phyloP scores from a whole-genome alignment of 1,140 invertebrate species.

The Cotesia vestalis region DNA sequence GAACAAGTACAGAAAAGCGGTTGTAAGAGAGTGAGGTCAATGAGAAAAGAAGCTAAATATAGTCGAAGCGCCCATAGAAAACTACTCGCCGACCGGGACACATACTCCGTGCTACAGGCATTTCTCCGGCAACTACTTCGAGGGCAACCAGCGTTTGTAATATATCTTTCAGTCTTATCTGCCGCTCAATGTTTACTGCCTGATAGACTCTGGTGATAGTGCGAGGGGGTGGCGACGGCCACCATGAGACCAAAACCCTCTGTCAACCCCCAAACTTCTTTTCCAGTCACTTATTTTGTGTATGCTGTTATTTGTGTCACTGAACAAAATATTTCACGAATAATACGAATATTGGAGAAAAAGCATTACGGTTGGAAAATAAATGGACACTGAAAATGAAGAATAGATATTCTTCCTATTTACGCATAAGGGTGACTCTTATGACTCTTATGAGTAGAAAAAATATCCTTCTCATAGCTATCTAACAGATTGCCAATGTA shows the following conservation, averaged over 20 bases:
- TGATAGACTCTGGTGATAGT: slow-evolving; percentile 64
- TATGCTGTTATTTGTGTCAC: slow-evolving; percentile 2
- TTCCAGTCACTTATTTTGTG: slow-evolving; percentile 27
- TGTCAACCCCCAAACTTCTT: slow-evolving; percentile 35
- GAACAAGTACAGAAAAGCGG: neutral
- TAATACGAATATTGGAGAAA: neutral
- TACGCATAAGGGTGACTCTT: too few species aligned
- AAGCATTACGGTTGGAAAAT: too few species aligned
- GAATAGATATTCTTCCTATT: too few species aligned
- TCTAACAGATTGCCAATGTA: too few species aligned
- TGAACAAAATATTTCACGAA: neutral
- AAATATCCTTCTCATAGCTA: too few species aligned
- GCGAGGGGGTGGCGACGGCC: slow-evolving; percentile 15
- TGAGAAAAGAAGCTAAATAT: slow-evolving; percentile 50
- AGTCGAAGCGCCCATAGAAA: slow-evolving; percentile 35
- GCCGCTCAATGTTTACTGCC: slow-evolving; percentile 64
- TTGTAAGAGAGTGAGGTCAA: slow-evolving; percentile 40
- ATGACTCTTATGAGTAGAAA: too few species aligned
- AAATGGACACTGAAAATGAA: too few species aligned
- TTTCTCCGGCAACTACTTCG: slow-evolving; percentile 35
- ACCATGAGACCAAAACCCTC: slow-evolving; percentile 28
- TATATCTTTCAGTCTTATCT: slow-evolving; percentile 65
- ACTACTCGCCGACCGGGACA: slow-evolving; percentile 24
- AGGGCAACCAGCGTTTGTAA: slow-evolving; percentile 57
- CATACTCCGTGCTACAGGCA: slow-evolving; percentile 24